phyloP scores from a whole-genome alignment of 2,797 vertebrate genomes.

The Botia almorhae region DNA sequence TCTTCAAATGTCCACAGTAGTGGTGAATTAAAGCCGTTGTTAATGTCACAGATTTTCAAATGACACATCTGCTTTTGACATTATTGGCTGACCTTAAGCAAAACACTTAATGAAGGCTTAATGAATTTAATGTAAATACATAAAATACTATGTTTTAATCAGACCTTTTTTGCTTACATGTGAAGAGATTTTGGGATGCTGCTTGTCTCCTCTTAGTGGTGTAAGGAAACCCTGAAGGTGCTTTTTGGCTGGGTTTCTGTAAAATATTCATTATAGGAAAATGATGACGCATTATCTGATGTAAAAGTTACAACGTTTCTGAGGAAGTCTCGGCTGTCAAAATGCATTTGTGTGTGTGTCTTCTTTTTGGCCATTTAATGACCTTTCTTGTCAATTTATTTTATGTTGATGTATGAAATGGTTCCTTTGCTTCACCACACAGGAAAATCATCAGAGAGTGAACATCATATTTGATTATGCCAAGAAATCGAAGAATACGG shows the following conservation, averaged over 20 bases:
- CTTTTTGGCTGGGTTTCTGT: neutral
- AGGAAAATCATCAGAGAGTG: slow-evolving; percentile 98
- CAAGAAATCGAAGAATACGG: slow-evolving; percentile 95
- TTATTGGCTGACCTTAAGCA: neutral
- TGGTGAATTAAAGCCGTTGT: no score
- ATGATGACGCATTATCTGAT: neutral
- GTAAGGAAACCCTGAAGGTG: neutral
- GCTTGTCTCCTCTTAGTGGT: neutral
- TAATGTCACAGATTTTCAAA: no score
- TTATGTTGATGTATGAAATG: slow-evolving; percentile 5
- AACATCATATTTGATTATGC: slow-evolving; percentile 98
- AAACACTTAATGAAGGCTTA: neutral
- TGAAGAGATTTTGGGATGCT: neutral
- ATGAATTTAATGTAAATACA: neutral
- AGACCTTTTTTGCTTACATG: neutral
- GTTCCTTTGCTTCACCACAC: slow-evolving; percentile 39
- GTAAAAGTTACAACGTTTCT: slow-evolving; percentile 11
- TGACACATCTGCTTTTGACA: no score
- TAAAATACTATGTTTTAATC: neutral
- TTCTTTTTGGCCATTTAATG: neutral
- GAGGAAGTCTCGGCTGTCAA: neutral
- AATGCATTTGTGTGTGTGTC: slow-evolving; percentile 5
- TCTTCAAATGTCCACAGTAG: no score
- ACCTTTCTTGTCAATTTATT: neutral
- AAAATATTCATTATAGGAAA: slow-evolving; percentile 6